A percentile compares a stretch with the other conserved stretches of the same genome.
These are phyloP conservation scores for Paracentrotus lividus DNA, from an alignment of 53 echinoderm and acorn worm genomes.

Conservation along the genomic window DNA sequence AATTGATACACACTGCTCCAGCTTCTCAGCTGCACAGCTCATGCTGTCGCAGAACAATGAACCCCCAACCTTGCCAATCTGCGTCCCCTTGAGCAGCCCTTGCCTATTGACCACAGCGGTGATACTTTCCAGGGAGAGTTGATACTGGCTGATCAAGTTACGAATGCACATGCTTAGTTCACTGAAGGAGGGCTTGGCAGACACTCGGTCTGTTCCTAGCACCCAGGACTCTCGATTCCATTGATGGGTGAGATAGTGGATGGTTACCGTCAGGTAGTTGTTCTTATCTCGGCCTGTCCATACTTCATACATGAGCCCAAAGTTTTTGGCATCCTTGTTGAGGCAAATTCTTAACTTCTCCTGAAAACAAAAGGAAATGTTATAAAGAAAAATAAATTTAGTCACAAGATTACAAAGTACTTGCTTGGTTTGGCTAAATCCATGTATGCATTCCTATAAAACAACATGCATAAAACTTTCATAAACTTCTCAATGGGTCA, in stretches of 20 bases:
- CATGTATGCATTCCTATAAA: no score
- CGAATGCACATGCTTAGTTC: slow-evolving; percentile 65
- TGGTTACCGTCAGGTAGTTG: slow-evolving; percentile 58
- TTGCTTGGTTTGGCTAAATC: no score
- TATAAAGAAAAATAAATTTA: neutral
- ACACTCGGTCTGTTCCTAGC: slow-evolving; percentile 58
- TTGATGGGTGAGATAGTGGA: slow-evolving; percentile 63
- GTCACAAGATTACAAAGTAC: no score
- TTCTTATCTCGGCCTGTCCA: slow-evolving; percentile 53
- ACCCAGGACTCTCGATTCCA: slow-evolving; percentile 69
- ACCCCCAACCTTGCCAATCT: slow-evolving; percentile 58
- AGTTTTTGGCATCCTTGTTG: slow-evolving; percentile 66
- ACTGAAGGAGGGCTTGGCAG: slow-evolving; percentile 47
- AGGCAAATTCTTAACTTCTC: slow-evolving; percentile 63
- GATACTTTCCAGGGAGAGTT: slow-evolving; percentile 64
- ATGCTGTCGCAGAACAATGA: slow-evolving; percentile 66
- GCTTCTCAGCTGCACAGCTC: slow-evolving; percentile 67
- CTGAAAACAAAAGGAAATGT: neutral
- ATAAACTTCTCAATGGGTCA: no score
- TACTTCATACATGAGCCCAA: slow-evolving; percentile 66
- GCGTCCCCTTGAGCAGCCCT: slow-evolving; percentile 59
- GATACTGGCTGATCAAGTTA: slow-evolving; percentile 65
- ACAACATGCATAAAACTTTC: no score
- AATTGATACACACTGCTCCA: slow-evolving; percentile 62
- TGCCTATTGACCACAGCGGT: slow-evolving; percentile 62